These are phyloP conservation scores for Tyrophagus putrescentiae DNA, from an alignment of 1,140 invertebrate genomes.

Conservation along the genomic window DNA sequence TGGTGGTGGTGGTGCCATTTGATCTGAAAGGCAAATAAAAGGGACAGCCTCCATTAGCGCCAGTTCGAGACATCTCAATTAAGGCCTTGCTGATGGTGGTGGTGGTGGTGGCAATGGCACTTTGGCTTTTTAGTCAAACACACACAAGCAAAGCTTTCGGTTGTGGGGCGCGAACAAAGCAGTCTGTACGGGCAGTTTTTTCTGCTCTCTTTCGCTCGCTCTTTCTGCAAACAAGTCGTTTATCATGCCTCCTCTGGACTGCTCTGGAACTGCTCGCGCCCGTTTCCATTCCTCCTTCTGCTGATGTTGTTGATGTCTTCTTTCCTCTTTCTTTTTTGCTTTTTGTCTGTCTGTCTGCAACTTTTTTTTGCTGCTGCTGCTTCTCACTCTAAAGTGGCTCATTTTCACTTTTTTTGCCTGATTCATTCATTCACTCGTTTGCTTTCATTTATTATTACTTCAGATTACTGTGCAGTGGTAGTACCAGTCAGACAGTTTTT, in stretches of 20 bases:
- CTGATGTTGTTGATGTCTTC: too few relatives aligned
- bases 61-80: constrained; percentile 11
- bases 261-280: not conserved
- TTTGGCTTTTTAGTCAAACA: too few relatives aligned
- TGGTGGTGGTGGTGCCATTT: not conserved
- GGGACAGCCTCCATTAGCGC: not conserved
- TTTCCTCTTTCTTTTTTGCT: not conserved
- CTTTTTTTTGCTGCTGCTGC: too few relatives aligned
- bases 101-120: too few relatives aligned
- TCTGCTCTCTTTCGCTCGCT: not conserved
- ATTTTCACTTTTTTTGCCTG: too few relatives aligned
- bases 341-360: not conserved
- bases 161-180: not conserved
- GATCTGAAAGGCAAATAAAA: not conserved
- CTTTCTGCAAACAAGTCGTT: constrained; percentile 6
- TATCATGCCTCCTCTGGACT: not conserved
- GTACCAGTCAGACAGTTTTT: too few relatives aligned
- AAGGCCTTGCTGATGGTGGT: too few relatives aligned
- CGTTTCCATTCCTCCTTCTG: not conserved
- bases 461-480: too few relatives aligned
- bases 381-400: too few relatives aligned
- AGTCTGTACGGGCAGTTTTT: too few relatives aligned
- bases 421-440: too few relatives aligned
- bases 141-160: not conserved
- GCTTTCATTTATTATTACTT: too few relatives aligned